phyloP scores from a whole-genome alignment of 2,888 invertebrate genomes.

The Amiota minor region DNA sequence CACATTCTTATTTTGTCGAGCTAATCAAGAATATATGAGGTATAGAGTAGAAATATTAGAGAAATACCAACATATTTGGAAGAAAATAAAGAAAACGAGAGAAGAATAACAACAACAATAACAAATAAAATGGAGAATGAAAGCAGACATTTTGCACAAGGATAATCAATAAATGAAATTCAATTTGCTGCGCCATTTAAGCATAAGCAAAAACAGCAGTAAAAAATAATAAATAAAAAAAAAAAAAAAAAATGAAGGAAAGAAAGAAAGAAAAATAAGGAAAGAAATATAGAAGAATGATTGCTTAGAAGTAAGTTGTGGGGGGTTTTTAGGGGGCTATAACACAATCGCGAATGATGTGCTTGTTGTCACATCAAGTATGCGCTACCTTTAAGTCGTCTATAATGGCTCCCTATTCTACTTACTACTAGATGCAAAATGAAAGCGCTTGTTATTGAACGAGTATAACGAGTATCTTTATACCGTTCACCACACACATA shows the following conservation, averaged over 20 bases:
- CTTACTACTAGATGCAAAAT: too few relatives aligned
- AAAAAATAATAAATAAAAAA: conserved; percentile 42
- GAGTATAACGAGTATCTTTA: too few relatives aligned
- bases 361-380: too few relatives aligned
- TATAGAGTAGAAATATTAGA: conserved; percentile 1
- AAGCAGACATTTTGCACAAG: conserved; percentile 44
- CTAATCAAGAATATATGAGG: neutral
- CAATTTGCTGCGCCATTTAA: conserved; percentile 69
- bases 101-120: conserved; percentile 5
- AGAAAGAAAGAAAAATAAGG: neutral
- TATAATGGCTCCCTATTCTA: too few relatives aligned
- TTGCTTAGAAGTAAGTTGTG: too few relatives aligned
- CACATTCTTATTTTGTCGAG: neutral
- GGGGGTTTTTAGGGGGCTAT: too few relatives aligned
- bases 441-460: too few relatives aligned
- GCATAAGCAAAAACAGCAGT: conserved; percentile 48
- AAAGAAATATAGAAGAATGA: conserved; percentile 22
- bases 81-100: conserved; percentile 26
- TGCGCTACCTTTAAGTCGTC: too few relatives aligned
- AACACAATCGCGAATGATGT: too few relatives aligned
- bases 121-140: conserved; percentile 52
- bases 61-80: conserved; percentile 28
- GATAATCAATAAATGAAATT: conserved; percentile 68
- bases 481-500: too few relatives aligned
- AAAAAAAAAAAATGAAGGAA: conserved; percentile 35